Evolutionary conservation across 2,888 invertebrate species (phyloP).

Genomic region (Hecatera dysodea): DNA sequence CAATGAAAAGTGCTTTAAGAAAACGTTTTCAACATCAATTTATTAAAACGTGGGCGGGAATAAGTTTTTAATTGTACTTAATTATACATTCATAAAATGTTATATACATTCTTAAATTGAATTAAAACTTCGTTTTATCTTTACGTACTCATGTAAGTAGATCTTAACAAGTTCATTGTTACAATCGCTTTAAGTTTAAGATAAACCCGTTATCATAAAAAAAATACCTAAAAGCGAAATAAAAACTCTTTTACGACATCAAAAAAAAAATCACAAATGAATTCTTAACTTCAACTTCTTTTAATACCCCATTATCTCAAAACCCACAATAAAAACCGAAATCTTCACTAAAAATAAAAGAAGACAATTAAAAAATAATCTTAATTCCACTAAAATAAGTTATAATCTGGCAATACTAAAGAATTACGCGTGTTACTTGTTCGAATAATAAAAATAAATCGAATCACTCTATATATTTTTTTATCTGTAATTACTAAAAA

Average conservation of each 20-base stretch:
- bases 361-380: constrained; percentile 57
- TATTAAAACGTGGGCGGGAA: no score
- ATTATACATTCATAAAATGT: no score
- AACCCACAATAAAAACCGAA: constrained; percentile 26
- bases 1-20: no score
- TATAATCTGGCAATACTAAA: constrained; percentile 72
- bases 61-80: no score
- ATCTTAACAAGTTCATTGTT: neutral
- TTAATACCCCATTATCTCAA: constrained; percentile 30
- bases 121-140: neutral
- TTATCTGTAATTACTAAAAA: constrained; percentile 67
- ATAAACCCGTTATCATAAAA: constrained; percentile 24
- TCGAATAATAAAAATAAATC: constrained; percentile 65
- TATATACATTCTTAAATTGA: no score
- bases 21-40: no score
- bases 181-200: neutral
- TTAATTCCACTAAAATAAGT: constrained; percentile 66
- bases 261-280: constrained; percentile 14
- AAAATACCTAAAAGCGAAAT: neutral
- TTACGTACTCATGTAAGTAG: neutral
- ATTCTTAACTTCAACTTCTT: constrained; percentile 10
- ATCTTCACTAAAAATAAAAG: constrained; percentile 20
- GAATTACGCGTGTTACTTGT: constrained; percentile 71
- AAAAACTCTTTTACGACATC: constrained; percentile 2
- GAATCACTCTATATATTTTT: constrained; percentile 57